Evolutionary conservation across 2,113 vertebrate species (phyloP), one percentile per base, ranked within the genome.

Genomic region (Nanorana parkeri): DNA sequence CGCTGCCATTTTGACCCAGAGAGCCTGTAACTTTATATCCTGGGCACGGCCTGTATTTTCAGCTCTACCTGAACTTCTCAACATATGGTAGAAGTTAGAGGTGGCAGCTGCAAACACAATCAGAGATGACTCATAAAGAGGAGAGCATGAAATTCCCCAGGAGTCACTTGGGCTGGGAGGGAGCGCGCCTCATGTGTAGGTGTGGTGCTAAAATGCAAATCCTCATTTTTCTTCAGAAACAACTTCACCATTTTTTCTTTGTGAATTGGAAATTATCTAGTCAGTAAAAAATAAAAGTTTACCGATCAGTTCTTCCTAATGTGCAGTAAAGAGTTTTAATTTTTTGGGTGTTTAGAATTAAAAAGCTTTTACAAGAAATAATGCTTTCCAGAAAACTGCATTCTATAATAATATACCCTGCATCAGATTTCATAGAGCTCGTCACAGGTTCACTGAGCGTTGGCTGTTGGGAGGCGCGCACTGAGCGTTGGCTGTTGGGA

Each of bases 81-180:
- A 66, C 69, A 82, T 74, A 82, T 82, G 80, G 60, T 75, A 36
- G 47, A 24, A 55, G 60, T 74, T 82, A 66, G 51, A 75, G 60
- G 61, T 56, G 51, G 36, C 80, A 75, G 80, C 69, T 82, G 80
- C 69, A 66, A 60, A 73, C 77, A 68, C 23, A 54, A 52, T 81
- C 41, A 72, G 8, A 63, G 28, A 68, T 68, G 77, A 55, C 78
- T 80, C 66, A 61, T 79, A 68, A 68, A 78, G 47, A 24, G 66
- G 23, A 52, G 68, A 72, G 21, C 80, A 65, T 74, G 80, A 75
- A 74, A 82, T 82, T 82, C 51, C 80, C 80, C 60, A 74, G 69
- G 56, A 81, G 65, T 65, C 60, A 8, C 24, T 74, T 74, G 54
- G 71, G 54, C 71, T 28, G 51, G 21, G 17, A 26, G 68, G 36